Conservation (phyloP, 2,888 invertebrate genomes). For the Tachystola acroxantha region DNA sequence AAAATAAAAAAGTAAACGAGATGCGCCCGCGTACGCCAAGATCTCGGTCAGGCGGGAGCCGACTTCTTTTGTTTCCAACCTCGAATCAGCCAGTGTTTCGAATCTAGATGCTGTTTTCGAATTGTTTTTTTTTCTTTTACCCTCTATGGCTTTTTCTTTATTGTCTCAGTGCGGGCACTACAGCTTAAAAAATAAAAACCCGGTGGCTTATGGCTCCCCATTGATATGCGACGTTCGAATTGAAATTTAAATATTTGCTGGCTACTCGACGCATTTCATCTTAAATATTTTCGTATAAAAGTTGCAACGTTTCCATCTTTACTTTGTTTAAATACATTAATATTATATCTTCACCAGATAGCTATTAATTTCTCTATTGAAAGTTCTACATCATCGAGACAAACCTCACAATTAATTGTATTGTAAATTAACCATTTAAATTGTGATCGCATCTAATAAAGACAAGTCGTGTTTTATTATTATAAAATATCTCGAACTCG, state of each 20-base stretch:
- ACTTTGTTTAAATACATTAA: no score
- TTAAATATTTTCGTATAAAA: conserved; percentile 61
- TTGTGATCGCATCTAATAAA: no score
- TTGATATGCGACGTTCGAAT: conserved; percentile 77
- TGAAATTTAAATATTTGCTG: conserved; percentile 78
- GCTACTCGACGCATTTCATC: conserved; percentile 65
- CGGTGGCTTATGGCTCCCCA: conserved; percentile 78
- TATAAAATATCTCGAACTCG: no score
- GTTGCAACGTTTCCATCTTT: conserved; percentile 64
- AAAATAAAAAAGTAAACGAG: conserved; percentile 48
- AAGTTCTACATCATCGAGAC: no score
- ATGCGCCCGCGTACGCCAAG: conserved; percentile 68
- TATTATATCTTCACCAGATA: no score
- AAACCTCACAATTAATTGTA: no score
- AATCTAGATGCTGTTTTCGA: conserved; percentile 74
- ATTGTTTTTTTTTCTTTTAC: conserved; percentile 54
- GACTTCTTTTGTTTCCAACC: conserved; percentile 73
- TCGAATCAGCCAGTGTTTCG: conserved; percentile 76
- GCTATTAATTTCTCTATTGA: no score
- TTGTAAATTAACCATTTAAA: no score
- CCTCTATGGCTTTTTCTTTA: conserved; percentile 70
- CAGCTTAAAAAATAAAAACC: conserved; percentile 58
- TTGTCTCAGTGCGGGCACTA: conserved; percentile 68
- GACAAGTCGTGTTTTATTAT: no score
- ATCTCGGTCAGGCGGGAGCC: conserved; percentile 76